A percentile compares a stretch with the other conserved stretches of the same genome.
Evolutionary conservation across 92 coral and sea anemone genomes (phyloP).

Genomic region (Porites cylindrica): DNA sequence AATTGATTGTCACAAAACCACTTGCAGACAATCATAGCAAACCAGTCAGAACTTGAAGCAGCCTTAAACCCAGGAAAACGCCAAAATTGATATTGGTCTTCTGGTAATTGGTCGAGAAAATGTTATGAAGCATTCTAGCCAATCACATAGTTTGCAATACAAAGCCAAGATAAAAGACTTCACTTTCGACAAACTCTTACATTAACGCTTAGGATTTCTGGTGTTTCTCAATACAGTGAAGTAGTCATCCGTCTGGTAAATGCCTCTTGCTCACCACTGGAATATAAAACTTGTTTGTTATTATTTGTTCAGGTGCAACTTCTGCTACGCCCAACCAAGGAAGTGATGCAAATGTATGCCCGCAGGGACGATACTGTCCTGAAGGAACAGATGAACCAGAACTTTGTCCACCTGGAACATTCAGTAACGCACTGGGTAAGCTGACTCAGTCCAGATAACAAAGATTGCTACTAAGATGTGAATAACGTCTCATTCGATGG

Average conservation of each 20-base stretch:
- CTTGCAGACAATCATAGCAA: too few species aligned
- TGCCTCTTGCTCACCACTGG: neutral
- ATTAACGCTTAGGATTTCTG: too few species aligned
- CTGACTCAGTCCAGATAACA: neutral
- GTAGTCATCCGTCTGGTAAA: neutral
- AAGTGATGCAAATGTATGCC: conserved; percentile 80
- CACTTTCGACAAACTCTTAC: too few species aligned
- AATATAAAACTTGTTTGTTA: too few species aligned
- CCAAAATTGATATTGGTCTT: too few species aligned
- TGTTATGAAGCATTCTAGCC: too few species aligned
- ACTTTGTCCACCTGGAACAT: conserved; percentile 91
- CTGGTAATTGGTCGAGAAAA: too few species aligned
- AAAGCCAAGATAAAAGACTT: too few species aligned
- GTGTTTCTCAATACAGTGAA: neutral
- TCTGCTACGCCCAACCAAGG: conserved; percentile 94
- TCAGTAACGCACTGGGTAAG: conserved; percentile 86
- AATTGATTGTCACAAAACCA: too few species aligned
- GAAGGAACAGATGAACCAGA: conserved; percentile 89
- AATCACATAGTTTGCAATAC: too few species aligned
- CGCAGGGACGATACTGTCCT: conserved; percentile 81
- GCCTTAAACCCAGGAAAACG: too few species aligned
- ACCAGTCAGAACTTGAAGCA: too few species aligned
- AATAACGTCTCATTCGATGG: neutral
- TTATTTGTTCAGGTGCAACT: conserved; percentile 76
- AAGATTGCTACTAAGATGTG: neutral